phyloP scores from a whole-genome alignment of 1,140 invertebrate species.

The Charaxes varanes region DNA sequence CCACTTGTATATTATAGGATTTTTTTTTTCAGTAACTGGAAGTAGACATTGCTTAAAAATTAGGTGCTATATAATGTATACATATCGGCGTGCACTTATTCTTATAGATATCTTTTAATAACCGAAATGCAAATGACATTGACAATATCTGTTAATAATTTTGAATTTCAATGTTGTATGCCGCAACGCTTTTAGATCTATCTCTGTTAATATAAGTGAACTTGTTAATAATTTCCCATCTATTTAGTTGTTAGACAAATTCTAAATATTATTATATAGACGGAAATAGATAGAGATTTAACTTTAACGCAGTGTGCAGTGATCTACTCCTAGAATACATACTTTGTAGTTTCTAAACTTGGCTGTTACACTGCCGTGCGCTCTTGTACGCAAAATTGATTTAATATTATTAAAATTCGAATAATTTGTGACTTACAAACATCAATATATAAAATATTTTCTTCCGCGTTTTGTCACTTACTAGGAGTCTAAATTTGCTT shows the following conservation, averaged over 20 bases:
- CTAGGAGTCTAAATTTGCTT: no score
- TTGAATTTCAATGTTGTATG: slow-evolving; percentile 15
- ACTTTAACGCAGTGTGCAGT: slow-evolving; percentile 2
- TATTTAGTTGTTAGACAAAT: slow-evolving; percentile 14
- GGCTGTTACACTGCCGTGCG: not conserved
- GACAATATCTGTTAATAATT: slow-evolving; percentile 56
- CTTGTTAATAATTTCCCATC: slow-evolving; percentile 5
- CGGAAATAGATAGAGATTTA: slow-evolving; percentile 1
- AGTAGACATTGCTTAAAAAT: slow-evolving; percentile 60
- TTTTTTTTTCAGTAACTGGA: slow-evolving; percentile 9
- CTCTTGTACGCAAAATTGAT: not conserved
- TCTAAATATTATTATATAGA: slow-evolving; percentile 2
- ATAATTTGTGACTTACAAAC: no score
- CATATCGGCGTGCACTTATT: slow-evolving; percentile 58
- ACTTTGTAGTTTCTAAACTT: not conserved
- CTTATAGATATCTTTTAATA: slow-evolving; percentile 41
- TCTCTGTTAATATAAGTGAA: slow-evolving; percentile 8
- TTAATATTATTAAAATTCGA: no score
- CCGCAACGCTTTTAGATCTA: slow-evolving; percentile 13
- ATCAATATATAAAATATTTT: no score
- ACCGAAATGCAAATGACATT: slow-evolving; percentile 60
- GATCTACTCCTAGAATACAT: not conserved
- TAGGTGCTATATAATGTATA: slow-evolving; percentile 68
- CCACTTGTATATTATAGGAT: no score
- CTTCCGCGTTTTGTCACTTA: no score